Evolutionary conservation across 2,113 vertebrate species (phyloP).

Genomic region (Mastomys coucha): DNA sequence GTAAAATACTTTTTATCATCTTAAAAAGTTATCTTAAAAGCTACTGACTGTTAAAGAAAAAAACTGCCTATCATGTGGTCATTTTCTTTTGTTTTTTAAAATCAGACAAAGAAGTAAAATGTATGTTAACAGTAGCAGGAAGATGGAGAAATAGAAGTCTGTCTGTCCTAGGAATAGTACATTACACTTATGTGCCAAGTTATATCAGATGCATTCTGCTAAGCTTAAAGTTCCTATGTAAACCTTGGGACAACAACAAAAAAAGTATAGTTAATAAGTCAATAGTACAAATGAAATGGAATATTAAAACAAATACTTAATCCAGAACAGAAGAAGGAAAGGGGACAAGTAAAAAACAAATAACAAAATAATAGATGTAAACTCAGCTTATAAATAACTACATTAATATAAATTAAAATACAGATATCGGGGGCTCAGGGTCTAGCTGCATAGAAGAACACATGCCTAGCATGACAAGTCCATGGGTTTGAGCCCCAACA

Average conservation of each 20-base stretch:
- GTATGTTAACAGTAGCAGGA: neutral
- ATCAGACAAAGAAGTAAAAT: neutral
- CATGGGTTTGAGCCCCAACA: neutral
- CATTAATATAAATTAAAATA: neutral
- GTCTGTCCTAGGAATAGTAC: neutral
- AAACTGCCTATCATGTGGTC: neutral
- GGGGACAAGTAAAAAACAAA: slow-evolving; percentile 14
- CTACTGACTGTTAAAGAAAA: slow-evolving; percentile 23
- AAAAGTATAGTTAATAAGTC: neutral
- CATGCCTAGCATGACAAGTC: neutral
- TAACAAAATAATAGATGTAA: slow-evolving; percentile 2
- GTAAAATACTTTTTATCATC: slow-evolving; percentile 12
- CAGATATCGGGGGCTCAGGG: neutral
- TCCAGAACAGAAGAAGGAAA: neutral
- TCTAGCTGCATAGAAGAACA: neutral
- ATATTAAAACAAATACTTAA: neutral
- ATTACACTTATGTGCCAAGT: neutral
- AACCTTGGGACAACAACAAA: neutral
- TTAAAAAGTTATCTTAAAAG: neutral
- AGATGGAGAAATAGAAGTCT: neutral
- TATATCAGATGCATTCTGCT: neutral
- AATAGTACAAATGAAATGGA: slow-evolving; percentile 16
- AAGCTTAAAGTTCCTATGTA: neutral
- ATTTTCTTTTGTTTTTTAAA: neutral
- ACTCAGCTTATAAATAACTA: neutral